Evolutionary conservation across 1,140 invertebrate species (phyloP).

Genomic region (Trichogramma pretiosum): DNA sequence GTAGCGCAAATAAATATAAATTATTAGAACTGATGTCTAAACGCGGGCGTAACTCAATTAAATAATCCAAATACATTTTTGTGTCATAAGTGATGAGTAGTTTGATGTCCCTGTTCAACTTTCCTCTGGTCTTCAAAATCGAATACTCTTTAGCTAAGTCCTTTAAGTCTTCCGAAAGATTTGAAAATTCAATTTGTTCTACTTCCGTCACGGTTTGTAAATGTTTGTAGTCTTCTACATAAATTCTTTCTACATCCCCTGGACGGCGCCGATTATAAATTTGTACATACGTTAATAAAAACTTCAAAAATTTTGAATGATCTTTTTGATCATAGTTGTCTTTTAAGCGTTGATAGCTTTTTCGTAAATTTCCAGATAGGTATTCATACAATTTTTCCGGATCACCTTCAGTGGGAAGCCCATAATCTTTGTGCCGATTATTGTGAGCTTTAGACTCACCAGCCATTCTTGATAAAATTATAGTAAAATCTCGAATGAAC

Average conservation of each 20-base stretch:
- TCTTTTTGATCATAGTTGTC: neutral
- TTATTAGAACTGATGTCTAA: neutral
- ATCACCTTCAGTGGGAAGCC: constrained; percentile 11
- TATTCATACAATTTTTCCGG: constrained; percentile 6
- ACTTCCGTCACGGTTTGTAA: constrained; percentile 1
- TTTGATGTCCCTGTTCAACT: constrained; percentile 3
- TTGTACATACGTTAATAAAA: constrained; percentile 7
- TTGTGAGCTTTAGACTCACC: constrained; percentile 10
- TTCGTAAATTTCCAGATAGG: neutral
- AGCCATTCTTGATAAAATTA: neutral
- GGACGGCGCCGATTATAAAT: constrained; percentile 14
- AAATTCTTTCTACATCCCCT: constrained; percentile 14
- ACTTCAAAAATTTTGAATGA: constrained; percentile 3
- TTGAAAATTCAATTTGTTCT: neutral
- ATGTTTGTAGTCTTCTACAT: constrained; percentile 1
- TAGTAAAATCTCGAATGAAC: neutral
- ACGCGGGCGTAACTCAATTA: neutral
- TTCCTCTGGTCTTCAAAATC: constrained; percentile 9
- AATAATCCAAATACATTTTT: neutral
- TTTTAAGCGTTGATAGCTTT: neutral
- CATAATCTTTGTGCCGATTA: constrained; percentile 8
- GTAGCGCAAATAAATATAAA: constrained; percentile 8
- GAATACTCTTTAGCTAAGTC: constrained; percentile 7
- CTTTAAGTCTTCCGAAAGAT: neutral
- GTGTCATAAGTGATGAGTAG: constrained; percentile 3